These are phyloP conservation scores for Saccopteryx leptura DNA, from an alignment of 2,113 vertebrate species.

Conservation along the genomic window DNA sequence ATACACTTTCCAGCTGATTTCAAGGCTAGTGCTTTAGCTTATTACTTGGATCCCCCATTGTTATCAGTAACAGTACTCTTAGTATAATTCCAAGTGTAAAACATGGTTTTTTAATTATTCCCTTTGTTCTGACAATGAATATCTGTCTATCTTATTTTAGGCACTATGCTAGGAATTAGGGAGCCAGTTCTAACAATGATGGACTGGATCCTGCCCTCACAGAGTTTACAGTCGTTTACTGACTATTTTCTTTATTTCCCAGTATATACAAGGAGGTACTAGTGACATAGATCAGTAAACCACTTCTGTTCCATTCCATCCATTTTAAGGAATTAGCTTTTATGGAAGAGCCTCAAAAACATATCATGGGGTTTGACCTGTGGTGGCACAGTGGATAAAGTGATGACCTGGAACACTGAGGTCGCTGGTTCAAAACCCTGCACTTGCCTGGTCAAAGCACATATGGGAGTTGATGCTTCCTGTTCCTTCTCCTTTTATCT, in stretches of 20 bases:
- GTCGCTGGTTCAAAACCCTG: too few relatives aligned
- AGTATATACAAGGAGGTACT: not conserved
- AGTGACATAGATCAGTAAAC: not conserved
- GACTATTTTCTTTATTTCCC: conserved; percentile 26
- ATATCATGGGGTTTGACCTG: not conserved
- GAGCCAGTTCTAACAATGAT: not conserved
- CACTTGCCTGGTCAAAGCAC: too few relatives aligned
- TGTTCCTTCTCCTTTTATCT: too few relatives aligned
- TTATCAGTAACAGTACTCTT: conserved; percentile 38
- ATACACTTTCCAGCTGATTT: conserved; percentile 46
- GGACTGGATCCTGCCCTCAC: not conserved
- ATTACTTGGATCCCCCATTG: conserved; percentile 10
- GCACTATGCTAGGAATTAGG: not conserved
- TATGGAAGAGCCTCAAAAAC: conserved; percentile 1
- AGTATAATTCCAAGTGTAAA: conserved; percentile 46
- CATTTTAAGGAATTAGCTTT: conserved; percentile 59
- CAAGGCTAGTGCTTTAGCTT: conserved; percentile 68
- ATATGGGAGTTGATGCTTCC: too few relatives aligned
- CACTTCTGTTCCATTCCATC: not conserved
- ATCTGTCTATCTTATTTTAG: not conserved
- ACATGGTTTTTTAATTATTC: conserved; percentile 31
- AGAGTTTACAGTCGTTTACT: conserved; percentile 51
- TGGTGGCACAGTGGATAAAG: too few relatives aligned
- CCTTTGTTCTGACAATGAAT: conserved; percentile 7
- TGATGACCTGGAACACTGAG: too few relatives aligned